These are phyloP conservation scores for Lithophane leautieri DNA, from an alignment of 2,888 invertebrate genomes.

Conservation along the genomic window DNA sequence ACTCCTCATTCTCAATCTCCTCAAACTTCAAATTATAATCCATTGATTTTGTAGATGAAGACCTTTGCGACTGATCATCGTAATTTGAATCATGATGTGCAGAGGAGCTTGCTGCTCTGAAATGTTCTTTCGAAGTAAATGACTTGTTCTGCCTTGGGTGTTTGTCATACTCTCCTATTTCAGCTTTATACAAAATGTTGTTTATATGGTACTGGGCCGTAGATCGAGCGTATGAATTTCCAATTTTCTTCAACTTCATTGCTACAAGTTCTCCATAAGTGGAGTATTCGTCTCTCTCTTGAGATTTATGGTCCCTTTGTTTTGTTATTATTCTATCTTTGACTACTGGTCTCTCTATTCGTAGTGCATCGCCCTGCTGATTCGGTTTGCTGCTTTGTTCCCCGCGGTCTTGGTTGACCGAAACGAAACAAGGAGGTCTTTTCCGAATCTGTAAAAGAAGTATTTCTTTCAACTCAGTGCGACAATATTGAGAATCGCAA, in stretches of 20 bases:
- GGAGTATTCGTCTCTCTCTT: constrained; percentile 37
- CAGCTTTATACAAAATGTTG: constrained; percentile 48
- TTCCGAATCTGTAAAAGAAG: constrained; percentile 19
- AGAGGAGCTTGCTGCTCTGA: not conserved
- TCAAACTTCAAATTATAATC: constrained; percentile 35
- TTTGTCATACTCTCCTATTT: constrained; percentile 39
- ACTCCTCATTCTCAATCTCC: constrained; percentile 32
- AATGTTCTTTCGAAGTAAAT: constrained; percentile 8
- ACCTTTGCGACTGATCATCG: constrained; percentile 33
- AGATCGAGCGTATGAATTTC: constrained; percentile 40
- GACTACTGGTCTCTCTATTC: not conserved
- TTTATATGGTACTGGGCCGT: constrained; percentile 45
- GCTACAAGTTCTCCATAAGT: constrained; percentile 45
- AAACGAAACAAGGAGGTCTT: constrained; percentile 22
- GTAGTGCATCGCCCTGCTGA: not conserved
- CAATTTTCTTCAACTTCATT: constrained; percentile 44
- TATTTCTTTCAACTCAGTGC: not conserved
- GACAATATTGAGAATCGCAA: not conserved
- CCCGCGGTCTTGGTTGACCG: constrained; percentile 10
- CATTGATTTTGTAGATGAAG: constrained; percentile 40
- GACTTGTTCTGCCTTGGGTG: not conserved
- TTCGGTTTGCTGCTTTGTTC: constrained; percentile 1
- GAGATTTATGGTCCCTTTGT: not conserved
- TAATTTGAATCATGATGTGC: constrained; percentile 4
- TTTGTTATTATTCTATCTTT: constrained; percentile 9